Evolutionary conservation across 2,888 invertebrate genomes (phyloP).

Genomic region (Lypha dubia): DNA sequence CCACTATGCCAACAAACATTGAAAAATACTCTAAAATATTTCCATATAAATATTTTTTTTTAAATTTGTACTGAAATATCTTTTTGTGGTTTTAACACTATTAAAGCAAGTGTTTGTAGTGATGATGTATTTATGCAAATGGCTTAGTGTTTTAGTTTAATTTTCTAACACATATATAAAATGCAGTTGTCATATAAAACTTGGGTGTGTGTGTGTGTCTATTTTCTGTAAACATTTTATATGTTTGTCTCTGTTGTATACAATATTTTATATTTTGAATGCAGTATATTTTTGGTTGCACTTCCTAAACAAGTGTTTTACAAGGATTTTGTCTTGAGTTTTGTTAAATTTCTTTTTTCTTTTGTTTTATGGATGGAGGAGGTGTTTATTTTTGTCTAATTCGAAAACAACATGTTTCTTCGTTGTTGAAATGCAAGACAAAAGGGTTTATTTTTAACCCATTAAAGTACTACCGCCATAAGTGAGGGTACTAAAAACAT

Average conservation of each 20-base stretch:
- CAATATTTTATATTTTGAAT: constrained; percentile 40
- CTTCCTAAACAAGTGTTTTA: constrained; percentile 19
- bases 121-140: constrained; percentile 35
- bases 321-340: constrained; percentile 20
- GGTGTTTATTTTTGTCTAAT: constrained; percentile 1
- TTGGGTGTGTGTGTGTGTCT: background rate
- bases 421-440: background rate
- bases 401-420: constrained; percentile 16
- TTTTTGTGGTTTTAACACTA: constrained; percentile 32
- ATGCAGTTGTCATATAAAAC: constrained; percentile 61
- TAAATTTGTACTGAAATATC: constrained; percentile 19
- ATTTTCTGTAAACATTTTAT: background rate
- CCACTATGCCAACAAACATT: background rate
- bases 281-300: constrained; percentile 51
- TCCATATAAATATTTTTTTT: constrained; percentile 19
- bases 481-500: too few relatives aligned
- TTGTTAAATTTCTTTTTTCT: constrained; percentile 36
- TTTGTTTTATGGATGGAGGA: too few relatives aligned
- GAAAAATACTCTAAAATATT: background rate
- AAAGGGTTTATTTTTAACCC: constrained; percentile 19
- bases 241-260: background rate
- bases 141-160: constrained; percentile 12
- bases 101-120: background rate
- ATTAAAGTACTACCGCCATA: background rate
- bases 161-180: constrained; percentile 36